Conservation (phyloP, 2,797 vertebrate species). For the Girardinus metallicus region DNA sequence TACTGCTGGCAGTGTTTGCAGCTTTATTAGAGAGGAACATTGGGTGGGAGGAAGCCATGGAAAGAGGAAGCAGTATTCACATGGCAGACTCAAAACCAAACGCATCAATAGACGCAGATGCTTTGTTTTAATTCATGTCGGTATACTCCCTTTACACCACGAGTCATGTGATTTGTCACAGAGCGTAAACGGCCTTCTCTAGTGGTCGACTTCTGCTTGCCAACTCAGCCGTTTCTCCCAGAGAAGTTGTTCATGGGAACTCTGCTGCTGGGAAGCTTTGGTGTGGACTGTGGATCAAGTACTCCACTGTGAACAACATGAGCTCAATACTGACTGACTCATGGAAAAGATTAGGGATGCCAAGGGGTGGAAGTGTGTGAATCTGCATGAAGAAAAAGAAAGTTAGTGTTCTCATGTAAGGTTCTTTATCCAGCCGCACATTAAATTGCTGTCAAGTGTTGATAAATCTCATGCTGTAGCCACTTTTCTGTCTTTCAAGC, state of each 20-base stretch:
- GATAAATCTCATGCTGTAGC: slow-evolving; percentile 35
- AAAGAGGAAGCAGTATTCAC: slow-evolving; percentile 61
- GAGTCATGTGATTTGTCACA: slow-evolving; percentile 61
- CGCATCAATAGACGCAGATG: slow-evolving; percentile 47
- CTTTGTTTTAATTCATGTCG: slow-evolving; percentile 51
- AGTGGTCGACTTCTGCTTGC: slow-evolving; percentile 48
- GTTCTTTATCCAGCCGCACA: slow-evolving; percentile 40
- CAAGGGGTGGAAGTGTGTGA: slow-evolving; percentile 37
- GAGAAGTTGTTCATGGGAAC: slow-evolving; percentile 61
- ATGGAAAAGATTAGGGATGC: slow-evolving; percentile 67
- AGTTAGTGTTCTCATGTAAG: slow-evolving; percentile 44
- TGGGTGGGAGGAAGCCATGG: slow-evolving; percentile 51
- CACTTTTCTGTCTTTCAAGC: slow-evolving; percentile 29
- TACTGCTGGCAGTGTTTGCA: slow-evolving; percentile 23
- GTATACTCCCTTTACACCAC: slow-evolving; percentile 53
- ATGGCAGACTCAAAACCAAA: slow-evolving; percentile 34
- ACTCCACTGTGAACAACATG: slow-evolving; percentile 46
- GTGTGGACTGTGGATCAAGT: slow-evolving; percentile 40
- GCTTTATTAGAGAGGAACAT: slow-evolving; percentile 50
- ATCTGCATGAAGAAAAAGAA: slow-evolving; percentile 41
- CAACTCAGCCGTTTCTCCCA: slow-evolving; percentile 49
- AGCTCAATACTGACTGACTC: slow-evolving; percentile 72
- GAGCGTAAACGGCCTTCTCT: slow-evolving; percentile 54
- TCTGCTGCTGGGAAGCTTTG: slow-evolving; percentile 38
- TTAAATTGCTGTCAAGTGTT: slow-evolving; percentile 25